Evolutionary conservation across 2,888 invertebrate species (phyloP), one percentile per base, ranked within the genome.

Genomic region (Iselma pallidipennis): DNA sequence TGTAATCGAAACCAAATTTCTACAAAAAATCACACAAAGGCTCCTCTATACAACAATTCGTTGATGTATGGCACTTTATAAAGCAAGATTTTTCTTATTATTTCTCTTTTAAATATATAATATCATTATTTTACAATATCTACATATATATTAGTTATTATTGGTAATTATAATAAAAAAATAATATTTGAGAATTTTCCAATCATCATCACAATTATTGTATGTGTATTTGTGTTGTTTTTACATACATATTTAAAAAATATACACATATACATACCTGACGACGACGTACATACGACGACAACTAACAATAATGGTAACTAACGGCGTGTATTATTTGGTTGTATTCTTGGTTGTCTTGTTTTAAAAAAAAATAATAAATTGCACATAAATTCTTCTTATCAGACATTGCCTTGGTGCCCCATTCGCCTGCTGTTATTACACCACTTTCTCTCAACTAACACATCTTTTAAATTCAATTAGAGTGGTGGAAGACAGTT

Each of bases 401-500:
- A 74, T 74, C 74, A 74, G 74, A 73, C 71, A 79, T 79, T 78
- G 78, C 78, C 74, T 70, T 74, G 71, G 75, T 78, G 79, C 79
- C 79, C 78, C 79, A n/a, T 76, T 75, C 70, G 78, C 79, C 80
- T 78, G 79, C 77, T 71, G 54, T 66, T n/a, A n/a, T n/a, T 66
- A 73, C 75, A 76, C 77, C 80, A 80, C 79, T 76, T 72, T 73
- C 68, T 4, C 2, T 2, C 3, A 71, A 59, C 12, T 49, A 56
- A 66, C 69, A 65, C 64, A n/a, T n/a, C n/a, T n/a, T n/a, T n/a
- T n/a, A n/a, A n/a, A n/a, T n/a, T n/a, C n/a, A n/a, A n/a, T n/a
- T n/a, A n/a, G 31, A 70, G 75, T 78, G 76, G 76, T 78, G 81
- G 81, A 82, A 82, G 81, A 82, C 81, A 74, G 74, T 77, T 78